Conservation (phyloP, 2,888 invertebrate species). For the Ichneumoninae sp. region DNA sequence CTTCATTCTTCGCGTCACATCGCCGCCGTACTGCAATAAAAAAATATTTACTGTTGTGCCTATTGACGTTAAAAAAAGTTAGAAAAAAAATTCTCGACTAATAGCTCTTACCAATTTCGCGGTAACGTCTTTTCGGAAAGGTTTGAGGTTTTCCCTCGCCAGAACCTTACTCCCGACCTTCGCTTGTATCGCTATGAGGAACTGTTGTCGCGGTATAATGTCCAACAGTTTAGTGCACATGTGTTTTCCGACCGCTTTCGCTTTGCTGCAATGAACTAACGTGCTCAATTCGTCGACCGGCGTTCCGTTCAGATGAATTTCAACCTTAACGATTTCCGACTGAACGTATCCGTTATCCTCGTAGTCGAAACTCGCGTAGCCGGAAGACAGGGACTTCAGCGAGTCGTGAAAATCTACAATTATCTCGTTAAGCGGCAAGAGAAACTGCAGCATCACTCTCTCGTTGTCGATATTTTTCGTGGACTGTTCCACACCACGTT, state of each 20-base stretch:
- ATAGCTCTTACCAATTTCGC: constrained; percentile 92
- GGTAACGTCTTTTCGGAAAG: constrained; percentile 96
- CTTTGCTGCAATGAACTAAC: constrained; percentile 91
- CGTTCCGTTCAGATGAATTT: constrained; percentile 89
- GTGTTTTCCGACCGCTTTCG: constrained; percentile 87
- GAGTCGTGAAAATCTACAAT: constrained; percentile 97
- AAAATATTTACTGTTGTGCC: not conserved
- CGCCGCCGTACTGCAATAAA: constrained; percentile 92
- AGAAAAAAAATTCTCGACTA: not conserved
- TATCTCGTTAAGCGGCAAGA: constrained; percentile 96
- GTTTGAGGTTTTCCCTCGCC: constrained; percentile 93
- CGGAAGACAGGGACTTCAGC: constrained; percentile 95
- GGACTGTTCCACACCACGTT: constrained; percentile 89
- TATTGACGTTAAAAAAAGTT: not conserved
- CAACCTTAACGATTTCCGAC: constrained; percentile 92
- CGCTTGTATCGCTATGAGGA: constrained; percentile 94
- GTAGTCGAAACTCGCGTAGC: constrained; percentile 98
- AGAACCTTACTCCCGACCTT: constrained; percentile 91
- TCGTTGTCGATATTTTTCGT: constrained; percentile 92
- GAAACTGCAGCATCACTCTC: constrained; percentile 92
- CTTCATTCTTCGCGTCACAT: constrained; percentile 95
- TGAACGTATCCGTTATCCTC: constrained; percentile 93
- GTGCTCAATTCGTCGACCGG: constrained; percentile 93
- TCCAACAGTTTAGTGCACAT: constrained; percentile 92
- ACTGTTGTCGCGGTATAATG: constrained; percentile 93